Percentiles rank a stretch among this genome's conserved stretches.
These are phyloP conservation scores for Scaptomyza flava DNA, from an alignment of 2,888 invertebrate genomes.

Conservation along the genomic window DNA sequence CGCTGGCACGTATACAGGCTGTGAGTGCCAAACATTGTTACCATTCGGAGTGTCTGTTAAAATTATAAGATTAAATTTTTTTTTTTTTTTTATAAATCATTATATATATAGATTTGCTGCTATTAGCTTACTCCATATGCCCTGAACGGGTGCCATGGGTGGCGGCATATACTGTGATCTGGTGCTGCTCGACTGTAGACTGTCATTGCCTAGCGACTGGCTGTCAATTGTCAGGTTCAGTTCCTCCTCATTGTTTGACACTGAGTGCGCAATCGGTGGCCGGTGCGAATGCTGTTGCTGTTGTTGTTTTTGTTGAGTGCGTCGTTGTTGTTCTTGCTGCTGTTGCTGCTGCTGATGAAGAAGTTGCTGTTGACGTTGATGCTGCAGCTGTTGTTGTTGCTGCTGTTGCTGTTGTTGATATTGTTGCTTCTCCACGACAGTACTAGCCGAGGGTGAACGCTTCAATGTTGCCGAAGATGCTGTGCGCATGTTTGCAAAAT, in stretches of 20 bases:
- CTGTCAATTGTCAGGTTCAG: conserved; percentile 79
- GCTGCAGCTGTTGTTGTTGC: conserved; percentile 44
- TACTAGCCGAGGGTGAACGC: conserved; percentile 57
- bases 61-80: neutral
- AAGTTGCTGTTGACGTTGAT: conserved; percentile 36
- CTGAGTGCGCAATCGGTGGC: conserved; percentile 16
- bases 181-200: conserved; percentile 83
- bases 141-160: conserved; percentile 81
- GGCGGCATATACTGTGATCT: conserved; percentile 83
- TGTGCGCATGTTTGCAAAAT: conserved; percentile 57
- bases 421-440: conserved; percentile 55
- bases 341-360: conserved; percentile 25
- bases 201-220: conserved; percentile 82
- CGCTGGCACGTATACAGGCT: conserved; percentile 35
- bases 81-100: neutral
- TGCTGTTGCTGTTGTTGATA: conserved; percentile 37
- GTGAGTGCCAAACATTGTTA: conserved; percentile 76
- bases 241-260: conserved; percentile 66
- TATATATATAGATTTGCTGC: too few relatives aligned
- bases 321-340: conserved; percentile 34
- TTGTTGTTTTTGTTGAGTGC: conserved; percentile 26
- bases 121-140: conserved; percentile 78
- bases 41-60: conserved; percentile 62
- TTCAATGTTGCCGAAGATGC: conserved; percentile 66
- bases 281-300: conserved; percentile 17